These are phyloP conservation scores for Alloscopus bannaensis DNA, from an alignment of 2,888 invertebrate species.

Conservation along the genomic window DNA sequence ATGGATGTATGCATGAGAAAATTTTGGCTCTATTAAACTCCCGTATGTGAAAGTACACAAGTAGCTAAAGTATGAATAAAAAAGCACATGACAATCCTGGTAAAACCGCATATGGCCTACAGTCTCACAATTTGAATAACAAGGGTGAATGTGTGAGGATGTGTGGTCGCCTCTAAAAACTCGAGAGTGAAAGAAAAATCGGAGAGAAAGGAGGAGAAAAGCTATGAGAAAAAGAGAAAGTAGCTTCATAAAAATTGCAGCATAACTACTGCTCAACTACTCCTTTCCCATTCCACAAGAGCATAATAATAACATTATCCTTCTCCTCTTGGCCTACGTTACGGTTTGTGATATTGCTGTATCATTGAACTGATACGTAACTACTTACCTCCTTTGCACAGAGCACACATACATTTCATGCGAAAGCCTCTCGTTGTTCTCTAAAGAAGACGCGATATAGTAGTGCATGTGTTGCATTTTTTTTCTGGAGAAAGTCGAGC, in stretches of 20 bases:
- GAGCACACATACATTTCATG: background rate
- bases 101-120: background rate
- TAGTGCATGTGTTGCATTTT: background rate
- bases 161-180: too few relatives aligned
- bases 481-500: background rate
- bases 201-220: background rate
- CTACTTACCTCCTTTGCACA: background rate
- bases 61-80: too few relatives aligned
- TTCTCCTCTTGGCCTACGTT: background rate
- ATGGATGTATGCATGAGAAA: slow-evolving; percentile 21
- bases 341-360: background rate
- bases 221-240: slow-evolving; percentile 5
- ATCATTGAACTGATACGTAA: slow-evolving; percentile 8
- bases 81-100: background rate
- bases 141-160: too few relatives aligned
- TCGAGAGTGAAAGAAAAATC: background rate
- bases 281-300: slow-evolving; percentile 10
- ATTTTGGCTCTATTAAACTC: background rate
- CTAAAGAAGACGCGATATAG: background rate
- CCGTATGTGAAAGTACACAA: background rate
- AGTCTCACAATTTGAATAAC: background rate
- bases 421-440: too few relatives aligned
- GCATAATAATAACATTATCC: slow-evolving; percentile 18
- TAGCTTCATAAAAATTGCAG: slow-evolving; percentile 37
- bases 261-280: slow-evolving; percentile 31